These are phyloP conservation scores for Morpho deidamia DNA, from an alignment of 2,888 invertebrate species.

Conservation along the genomic window DNA sequence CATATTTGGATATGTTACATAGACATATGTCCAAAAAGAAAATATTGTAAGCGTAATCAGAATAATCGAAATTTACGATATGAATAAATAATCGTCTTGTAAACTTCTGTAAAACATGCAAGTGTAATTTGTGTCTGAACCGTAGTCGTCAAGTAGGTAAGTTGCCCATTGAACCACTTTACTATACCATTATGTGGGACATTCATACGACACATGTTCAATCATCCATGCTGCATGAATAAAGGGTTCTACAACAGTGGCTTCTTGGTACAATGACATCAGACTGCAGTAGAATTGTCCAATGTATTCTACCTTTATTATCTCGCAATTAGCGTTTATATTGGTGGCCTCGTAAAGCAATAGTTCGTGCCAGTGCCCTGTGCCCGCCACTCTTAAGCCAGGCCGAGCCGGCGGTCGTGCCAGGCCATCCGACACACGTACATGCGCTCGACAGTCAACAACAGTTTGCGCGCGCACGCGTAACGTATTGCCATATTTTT, in stretches of 20 bases:
- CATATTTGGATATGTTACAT: no score
- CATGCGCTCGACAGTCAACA: slow-evolving; percentile 67
- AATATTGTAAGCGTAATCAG: no score
- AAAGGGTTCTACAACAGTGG: slow-evolving; percentile 4
- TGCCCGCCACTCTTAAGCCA: slow-evolving; percentile 17
- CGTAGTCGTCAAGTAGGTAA: neutral
- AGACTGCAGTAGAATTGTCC: slow-evolving; percentile 11
- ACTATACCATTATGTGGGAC: neutral
- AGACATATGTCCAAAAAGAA: no score
- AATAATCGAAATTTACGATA: no score
- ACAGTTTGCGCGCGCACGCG: slow-evolving; percentile 69
- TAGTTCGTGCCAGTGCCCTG: slow-evolving; percentile 26
- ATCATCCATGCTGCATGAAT: neutral
- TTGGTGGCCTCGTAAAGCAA: slow-evolving; percentile 19
- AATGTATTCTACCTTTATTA: slow-evolving; percentile 17
- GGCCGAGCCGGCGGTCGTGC: slow-evolving; percentile 33
- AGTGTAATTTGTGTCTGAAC: no score
- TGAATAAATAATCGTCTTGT: no score
- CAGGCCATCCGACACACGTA: slow-evolving; percentile 36
- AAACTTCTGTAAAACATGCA: no score
- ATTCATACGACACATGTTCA: neutral
- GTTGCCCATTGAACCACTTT: neutral
- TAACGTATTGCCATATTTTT: slow-evolving; percentile 51
- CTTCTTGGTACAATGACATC: slow-evolving; percentile 10
- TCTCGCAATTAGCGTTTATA: slow-evolving; percentile 24